A percentile compares a stretch with the other conserved stretches of the same genome.
Evolutionary conservation across 2,797 vertebrate species (phyloP).

Genomic region (Chelidonichthys spinosus): DNA sequence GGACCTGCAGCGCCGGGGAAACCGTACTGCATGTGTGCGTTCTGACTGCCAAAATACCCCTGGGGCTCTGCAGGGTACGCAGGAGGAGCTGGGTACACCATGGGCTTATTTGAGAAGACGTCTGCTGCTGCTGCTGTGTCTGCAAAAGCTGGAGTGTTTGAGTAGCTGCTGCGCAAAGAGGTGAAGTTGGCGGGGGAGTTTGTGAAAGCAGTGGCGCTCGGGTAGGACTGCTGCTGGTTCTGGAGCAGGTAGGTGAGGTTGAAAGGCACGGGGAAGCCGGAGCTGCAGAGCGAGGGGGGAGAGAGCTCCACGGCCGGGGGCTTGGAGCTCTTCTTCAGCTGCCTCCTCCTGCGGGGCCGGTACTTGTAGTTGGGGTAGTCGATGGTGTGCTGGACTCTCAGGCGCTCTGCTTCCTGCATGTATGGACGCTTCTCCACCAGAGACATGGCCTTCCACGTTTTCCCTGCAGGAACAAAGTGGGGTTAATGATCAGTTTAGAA

Average conservation of each 20-base stretch:
- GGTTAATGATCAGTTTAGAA: slow-evolving; percentile 18
- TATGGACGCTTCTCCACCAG: slow-evolving; percentile 94
- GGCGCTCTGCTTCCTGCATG: slow-evolving; percentile 96
- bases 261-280: slow-evolving; percentile 75
- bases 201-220: slow-evolving; percentile 37
- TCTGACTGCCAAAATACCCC: slow-evolving; percentile 79
- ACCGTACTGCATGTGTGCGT: slow-evolving; percentile 69
- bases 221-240: slow-evolving; percentile 76
- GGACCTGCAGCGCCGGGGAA: slow-evolving; percentile 60
- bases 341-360: slow-evolving; percentile 92
- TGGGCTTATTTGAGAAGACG: slow-evolving; percentile 38
- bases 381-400: slow-evolving; percentile 96
- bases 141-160: slow-evolving; percentile 25
- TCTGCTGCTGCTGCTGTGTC: slow-evolving; percentile 19
- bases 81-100: slow-evolving; percentile 69
- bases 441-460: slow-evolving; percentile 94
- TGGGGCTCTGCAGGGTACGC: slow-evolving; percentile 75
- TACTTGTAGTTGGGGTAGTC: slow-evolving; percentile 98
- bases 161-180: slow-evolving; percentile 40
- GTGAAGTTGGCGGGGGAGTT: slow-evolving; percentile 27
- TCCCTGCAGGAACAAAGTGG: slow-evolving; percentile 78
- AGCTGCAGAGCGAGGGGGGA: slow-evolving; percentile 70
- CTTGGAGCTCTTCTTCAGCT: slow-evolving; percentile 88
- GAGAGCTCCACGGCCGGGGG: slow-evolving; percentile 34
- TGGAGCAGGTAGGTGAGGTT: slow-evolving; percentile 85